These are phyloP conservation scores for Oxyruncus cristatus DNA, from an alignment of 2,113 vertebrate species.

Conservation along the genomic window DNA sequence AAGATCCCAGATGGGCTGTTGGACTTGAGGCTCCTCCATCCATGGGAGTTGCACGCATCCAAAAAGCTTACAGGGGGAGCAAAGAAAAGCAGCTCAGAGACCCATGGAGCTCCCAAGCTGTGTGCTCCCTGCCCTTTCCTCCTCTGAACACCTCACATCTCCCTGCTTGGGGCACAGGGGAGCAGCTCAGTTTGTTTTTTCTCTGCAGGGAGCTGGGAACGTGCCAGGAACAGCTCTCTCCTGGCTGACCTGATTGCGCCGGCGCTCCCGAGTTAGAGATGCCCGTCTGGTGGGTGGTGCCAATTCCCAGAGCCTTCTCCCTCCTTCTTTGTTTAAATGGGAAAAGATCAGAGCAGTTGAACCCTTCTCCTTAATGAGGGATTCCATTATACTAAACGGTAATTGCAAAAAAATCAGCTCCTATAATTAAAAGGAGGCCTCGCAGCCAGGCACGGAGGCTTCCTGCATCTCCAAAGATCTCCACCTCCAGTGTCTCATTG, in stretches of 20 bases:
- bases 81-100: background rate
- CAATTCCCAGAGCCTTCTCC: constrained; percentile 25
- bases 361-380: constrained; percentile 6
- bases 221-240: background rate
- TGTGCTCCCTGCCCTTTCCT: background rate
- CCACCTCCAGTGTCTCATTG: background rate
- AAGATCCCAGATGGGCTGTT: background rate
- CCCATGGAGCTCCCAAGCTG: background rate
- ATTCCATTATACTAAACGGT: background rate
- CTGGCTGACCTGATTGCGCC: background rate
- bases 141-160: background rate
- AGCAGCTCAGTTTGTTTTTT: background rate
- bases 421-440: constrained; percentile 11
- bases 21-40: background rate
- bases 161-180: background rate
- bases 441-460: background rate
- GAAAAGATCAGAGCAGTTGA: background rate
- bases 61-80: background rate
- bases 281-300: background rate
- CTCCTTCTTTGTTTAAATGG: background rate
- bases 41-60: fast-evolving
- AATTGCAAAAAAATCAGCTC: constrained; percentile 1
- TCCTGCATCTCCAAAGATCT: background rate
- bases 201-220: background rate
- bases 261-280: background rate